These are phyloP conservation scores for Oxycera nigricornis DNA, from an alignment of 2,888 invertebrate genomes.

Conservation along the genomic window DNA sequence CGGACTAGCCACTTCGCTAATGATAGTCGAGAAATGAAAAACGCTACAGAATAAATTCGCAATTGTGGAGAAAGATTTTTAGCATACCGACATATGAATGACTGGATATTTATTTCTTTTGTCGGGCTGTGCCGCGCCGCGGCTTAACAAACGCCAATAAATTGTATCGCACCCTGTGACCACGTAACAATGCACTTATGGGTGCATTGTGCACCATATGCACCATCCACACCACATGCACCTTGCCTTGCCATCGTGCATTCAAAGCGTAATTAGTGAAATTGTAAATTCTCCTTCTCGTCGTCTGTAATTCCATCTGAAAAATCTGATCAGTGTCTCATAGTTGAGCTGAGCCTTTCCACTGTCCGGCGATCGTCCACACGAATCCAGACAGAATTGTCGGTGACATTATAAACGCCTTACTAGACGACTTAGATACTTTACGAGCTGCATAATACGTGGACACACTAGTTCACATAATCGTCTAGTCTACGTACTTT, in stretches of 20 bases:
- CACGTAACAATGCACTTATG: constrained; percentile 21
- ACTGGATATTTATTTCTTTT: constrained; percentile 10
- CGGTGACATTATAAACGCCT: too few species aligned
- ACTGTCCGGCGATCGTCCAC: constrained; percentile 17
- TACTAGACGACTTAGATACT: constrained; percentile 9
- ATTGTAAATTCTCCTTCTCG: constrained; percentile 29
- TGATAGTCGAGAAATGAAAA: constrained; percentile 35
- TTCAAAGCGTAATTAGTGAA: constrained; percentile 32
- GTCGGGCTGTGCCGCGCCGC: constrained; percentile 1
- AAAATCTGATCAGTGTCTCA: constrained; percentile 30
- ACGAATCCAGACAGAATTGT: neutral
- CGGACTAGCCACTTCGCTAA: constrained; percentile 14
- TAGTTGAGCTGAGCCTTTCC: constrained; percentile 26
- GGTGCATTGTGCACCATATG: neutral
- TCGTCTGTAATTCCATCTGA: constrained; percentile 39
- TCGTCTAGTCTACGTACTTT: constrained; percentile 4
- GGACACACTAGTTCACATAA: constrained; percentile 10
- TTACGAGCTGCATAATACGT: neutral
- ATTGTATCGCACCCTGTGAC: constrained; percentile 14
- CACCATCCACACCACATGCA: constrained; percentile 26
- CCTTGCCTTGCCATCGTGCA: constrained; percentile 5
- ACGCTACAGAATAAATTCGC: constrained; percentile 28
- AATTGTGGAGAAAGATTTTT: constrained; percentile 31
- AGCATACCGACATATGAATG: constrained; percentile 9
- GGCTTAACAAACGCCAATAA: neutral